These are phyloP conservation scores for Azorinus chamasolen DNA, from an alignment of 2,888 invertebrate species.

Conservation along the genomic window DNA sequence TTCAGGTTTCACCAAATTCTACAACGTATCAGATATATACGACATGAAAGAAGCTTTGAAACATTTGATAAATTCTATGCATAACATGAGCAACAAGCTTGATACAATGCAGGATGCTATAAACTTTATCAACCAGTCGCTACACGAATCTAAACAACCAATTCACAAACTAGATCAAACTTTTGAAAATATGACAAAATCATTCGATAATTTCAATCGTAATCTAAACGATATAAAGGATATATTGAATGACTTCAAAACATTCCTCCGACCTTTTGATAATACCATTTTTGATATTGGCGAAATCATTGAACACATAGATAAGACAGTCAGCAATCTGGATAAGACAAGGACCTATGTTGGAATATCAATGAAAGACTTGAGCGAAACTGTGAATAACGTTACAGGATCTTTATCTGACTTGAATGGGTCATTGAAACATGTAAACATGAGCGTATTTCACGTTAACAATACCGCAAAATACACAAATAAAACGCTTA, in stretches of 20 bases:
- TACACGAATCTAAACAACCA: slow-evolving; percentile 51
- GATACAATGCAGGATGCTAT: slow-evolving; percentile 56
- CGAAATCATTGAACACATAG: slow-evolving; percentile 51
- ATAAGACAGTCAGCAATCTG: slow-evolving; percentile 45
- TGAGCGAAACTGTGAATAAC: slow-evolving; percentile 37
- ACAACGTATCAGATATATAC: slow-evolving; percentile 44
- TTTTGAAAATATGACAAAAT: slow-evolving; percentile 49
- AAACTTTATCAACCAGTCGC: slow-evolving; percentile 56
- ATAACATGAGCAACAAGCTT: slow-evolving; percentile 52
- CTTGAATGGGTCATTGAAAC: slow-evolving; percentile 32
- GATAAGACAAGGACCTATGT: slow-evolving; percentile 39
- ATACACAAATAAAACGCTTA: slow-evolving; percentile 52
- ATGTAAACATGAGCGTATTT: slow-evolving; percentile 42
- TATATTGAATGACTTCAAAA: slow-evolving; percentile 49
- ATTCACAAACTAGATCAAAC: slow-evolving; percentile 44
- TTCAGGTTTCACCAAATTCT: slow-evolving; percentile 54
- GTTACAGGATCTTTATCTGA: slow-evolving; percentile 29
- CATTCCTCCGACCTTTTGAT: slow-evolving; percentile 44
- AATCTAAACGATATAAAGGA: slow-evolving; percentile 52
- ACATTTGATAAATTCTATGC: slow-evolving; percentile 40
- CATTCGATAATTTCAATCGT: slow-evolving; percentile 54
- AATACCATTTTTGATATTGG: slow-evolving; percentile 53
- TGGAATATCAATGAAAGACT: slow-evolving; percentile 43
- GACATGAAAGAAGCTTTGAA: slow-evolving; percentile 52
- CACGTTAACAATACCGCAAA: slow-evolving; percentile 46